phyloP scores from a whole-genome alignment of 2,113 vertebrate genomes.

The Galemys pyrenaicus region DNA sequence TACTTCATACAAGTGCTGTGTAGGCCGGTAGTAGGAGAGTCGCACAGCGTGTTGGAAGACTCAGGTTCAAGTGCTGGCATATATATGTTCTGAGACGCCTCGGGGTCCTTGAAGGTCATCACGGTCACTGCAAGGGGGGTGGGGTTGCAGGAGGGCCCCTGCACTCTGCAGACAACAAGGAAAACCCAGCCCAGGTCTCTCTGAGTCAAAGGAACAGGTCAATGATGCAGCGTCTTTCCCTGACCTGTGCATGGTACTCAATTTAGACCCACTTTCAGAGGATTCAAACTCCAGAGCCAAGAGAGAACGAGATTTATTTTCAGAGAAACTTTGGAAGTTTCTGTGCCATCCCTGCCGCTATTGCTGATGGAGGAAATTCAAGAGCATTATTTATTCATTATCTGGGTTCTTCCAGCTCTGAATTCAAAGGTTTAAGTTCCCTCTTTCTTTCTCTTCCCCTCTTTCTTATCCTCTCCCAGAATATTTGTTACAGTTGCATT shows the following conservation, averaged over 20 bases:
- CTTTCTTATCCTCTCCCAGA: constrained; percentile 10
- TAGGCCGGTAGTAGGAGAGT: background rate
- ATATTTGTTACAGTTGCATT: constrained; percentile 84
- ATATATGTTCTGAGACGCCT: background rate
- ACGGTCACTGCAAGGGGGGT: fast-evolving
- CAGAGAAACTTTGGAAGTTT: constrained; percentile 76
- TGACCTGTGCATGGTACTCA: constrained; percentile 86
- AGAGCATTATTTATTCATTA: constrained; percentile 84
- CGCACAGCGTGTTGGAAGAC: background rate
- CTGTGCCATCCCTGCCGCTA: constrained; percentile 79
- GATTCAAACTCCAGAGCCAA: constrained; percentile 79
- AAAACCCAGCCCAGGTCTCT: background rate
- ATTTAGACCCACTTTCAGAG: constrained; percentile 83
- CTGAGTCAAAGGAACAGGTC: constrained; percentile 83
- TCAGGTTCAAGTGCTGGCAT: background rate
- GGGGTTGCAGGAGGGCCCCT: background rate
- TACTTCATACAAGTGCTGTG: background rate
- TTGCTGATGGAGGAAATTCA: constrained; percentile 80
- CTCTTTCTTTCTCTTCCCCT: background rate
- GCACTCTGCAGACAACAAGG: no score
- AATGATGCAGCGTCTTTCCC: constrained; percentile 87
- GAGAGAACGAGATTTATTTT: constrained; percentile 64
- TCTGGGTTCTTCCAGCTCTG: constrained; percentile 55
- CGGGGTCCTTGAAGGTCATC: background rate
- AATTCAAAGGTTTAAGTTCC: constrained; percentile 75